Evolutionary conservation across 2,113 vertebrate species (phyloP), one percentile per base, ranked within the genome.

Genomic region (Takifugu bimaculatus): DNA sequence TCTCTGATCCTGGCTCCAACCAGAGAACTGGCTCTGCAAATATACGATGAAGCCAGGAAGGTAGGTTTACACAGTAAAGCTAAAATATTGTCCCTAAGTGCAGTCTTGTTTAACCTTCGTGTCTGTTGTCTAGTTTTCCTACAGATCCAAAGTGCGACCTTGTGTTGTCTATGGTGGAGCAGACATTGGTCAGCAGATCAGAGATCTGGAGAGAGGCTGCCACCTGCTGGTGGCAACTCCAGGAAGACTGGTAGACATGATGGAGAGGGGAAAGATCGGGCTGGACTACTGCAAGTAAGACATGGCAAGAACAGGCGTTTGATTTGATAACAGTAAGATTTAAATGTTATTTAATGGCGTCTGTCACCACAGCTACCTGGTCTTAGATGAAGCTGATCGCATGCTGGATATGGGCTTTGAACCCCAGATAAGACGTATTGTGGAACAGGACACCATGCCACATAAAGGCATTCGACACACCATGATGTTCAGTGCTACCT

Each of bases 371-470:
- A 99, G 97, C 54, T 99, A 98, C 72, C 79, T 99, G 66, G 95
- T 98, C 29, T 89, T 99, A 54, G 97, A 99, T 82, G 97, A 99
- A 86, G 97, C 97, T 5, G 97, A 99, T 80, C 89, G 96, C 13
- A 99, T 99, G 97, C 85, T 99, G 84, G 97, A 99, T 84, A 99
- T 99, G 97, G 97, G 97, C 0, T 99, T 99, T 13, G 97, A 99
- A 70, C 97, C 97, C 61, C 96, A 99, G 82, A 99, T 99, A n/a
- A 89, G 96, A 26, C 92, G 95, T 60, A 98, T 98, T 51, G 95
- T 98, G 47, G 96, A 98, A 60, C 93, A 97, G 78, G 96, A 99
- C 86, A 95, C 94, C 56, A 99, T 99, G 97, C 97, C 97, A 1
- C 93, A 91, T 13, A 98, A 98, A 74, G 97, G 94, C 6, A 84